Base-by-base conservation (phyloP, 2,797 vertebrate genomes). In the Champsocephalus gunnari region DNA sequence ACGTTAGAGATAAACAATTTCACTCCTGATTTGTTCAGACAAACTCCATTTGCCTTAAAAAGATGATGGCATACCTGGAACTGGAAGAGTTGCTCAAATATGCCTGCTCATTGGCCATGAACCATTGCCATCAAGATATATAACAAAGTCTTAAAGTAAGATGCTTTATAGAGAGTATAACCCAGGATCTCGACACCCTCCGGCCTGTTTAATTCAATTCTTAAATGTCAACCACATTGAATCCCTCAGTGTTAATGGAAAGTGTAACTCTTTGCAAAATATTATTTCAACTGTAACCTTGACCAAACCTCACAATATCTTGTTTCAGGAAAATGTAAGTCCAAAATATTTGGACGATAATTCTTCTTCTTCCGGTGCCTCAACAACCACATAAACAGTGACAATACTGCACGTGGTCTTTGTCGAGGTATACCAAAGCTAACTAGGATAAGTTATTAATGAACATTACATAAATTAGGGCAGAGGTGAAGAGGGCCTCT, bases 401-500 rank as follows among this genome's bases (percentile, higher is more conserved):
- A 64, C 4, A 57, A 3, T 61, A 21, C n/a, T 32, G 16, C 54
- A 56, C 17, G 8, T 21, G 28, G 41, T 72, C 57, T 71, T 65
- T 58, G 57, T n/a, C 32, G 63, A 55, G 32, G 67, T 41, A 19
- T 0, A 64, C 28, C 21, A 70, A 64, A 78, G 58, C 41, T 47
- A 77, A 58, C 21, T 16, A 60, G 32, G 49, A 57, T n/a, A 55
- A 59, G 56, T 64, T 69, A 55, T 62, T 34, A 61, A 76, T 75
- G 66, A 76, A 72, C 61, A 70, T 9, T 50, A 14, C 24, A 59
- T 58, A 64, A 76, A 75, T 63, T 66, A 83, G 80, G 21, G 34
- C 65, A n/a, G 68, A 82, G 79, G 73, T 84, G 70, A 85, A 69
- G 58, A 64, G 55, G 21, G 10, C 41, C 19, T 75, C 83, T 90